Evolutionary conservation across 2,888 invertebrate genomes (phyloP), one percentile per base, ranked within the genome.

Genomic region (Schrankia costaestrigalis): DNA sequence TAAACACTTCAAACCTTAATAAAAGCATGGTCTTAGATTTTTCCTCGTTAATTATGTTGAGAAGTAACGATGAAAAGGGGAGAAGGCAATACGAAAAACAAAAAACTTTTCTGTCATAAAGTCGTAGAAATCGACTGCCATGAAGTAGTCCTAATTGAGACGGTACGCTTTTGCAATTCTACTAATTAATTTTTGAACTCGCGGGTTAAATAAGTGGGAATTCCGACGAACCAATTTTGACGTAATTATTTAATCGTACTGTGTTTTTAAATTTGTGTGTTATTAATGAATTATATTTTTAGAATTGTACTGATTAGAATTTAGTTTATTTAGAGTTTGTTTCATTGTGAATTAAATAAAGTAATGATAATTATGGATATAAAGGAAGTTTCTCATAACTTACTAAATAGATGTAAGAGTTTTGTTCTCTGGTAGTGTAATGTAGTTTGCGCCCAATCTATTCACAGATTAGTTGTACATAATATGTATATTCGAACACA

Each of bases 131-230:
- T 58, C 51, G 56, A 41, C 49, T 39, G 39, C 43, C 50, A 46
- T 50, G 40, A 40, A 47, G 42, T 57, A 66, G 58, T 63, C 59
- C 51, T 56, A 56, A 56, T 56, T 56, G 65, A 70, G 68, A 62
- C 57, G 40, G 49, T 52, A 45, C 65, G 63, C 63, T 66, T 58
- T 65, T 58, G 53, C 65, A 61, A 66, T 68, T 66, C 60, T 45
- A 54, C 63, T 75, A 76, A 76, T 75, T 75, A 74, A 72, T 73
- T 75, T 74, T 71, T 75, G 72, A 74, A 72, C 61, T 64, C 52
- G 32, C 56, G 56, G 54, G 41, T 51, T 46, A 57, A 61, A 57
- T 60, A 66, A 58, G 54, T 59, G 39, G 21, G 26, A 47, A 56
- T 54, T 59, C 35, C 28, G 14, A 42, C 35, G 26, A 48, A 43